Evolutionary conservation across 2,888 invertebrate species (phyloP).

Genomic region (Eupithecia inturbata): DNA sequence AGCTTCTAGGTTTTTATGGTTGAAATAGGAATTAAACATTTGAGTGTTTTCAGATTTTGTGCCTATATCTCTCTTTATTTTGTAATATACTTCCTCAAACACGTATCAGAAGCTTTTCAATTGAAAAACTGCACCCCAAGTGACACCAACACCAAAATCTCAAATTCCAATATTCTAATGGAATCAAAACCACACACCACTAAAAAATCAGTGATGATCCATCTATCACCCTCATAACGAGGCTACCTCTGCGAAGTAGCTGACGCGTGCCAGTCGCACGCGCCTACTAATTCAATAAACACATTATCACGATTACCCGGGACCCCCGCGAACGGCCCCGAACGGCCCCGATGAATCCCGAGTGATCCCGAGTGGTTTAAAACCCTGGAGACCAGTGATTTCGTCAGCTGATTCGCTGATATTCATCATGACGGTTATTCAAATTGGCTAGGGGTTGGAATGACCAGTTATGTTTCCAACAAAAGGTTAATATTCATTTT

Average conservation of each 20-base stretch:
- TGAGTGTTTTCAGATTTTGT: neutral
- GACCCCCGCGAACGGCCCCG: conserved; percentile 65
- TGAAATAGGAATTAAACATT: neutral
- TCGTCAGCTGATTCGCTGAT: conserved; percentile 68
- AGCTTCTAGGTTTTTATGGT: neutral
- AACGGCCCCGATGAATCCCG: conserved; percentile 55
- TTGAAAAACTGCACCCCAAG: neutral
- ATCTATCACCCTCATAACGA: conserved; percentile 60
- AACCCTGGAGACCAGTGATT: conserved; percentile 62
- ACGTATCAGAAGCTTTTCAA: neutral
- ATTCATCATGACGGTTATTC: conserved; percentile 74
- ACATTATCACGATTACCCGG: conserved; percentile 83
- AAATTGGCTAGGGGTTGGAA: conserved; percentile 58
- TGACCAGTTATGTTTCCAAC: conserved; percentile 38
- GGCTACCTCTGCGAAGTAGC: conserved; percentile 58
- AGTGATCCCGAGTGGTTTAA: conserved; percentile 36
- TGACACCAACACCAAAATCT: conserved; percentile 18
- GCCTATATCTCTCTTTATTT: neutral
- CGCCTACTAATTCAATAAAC: conserved; percentile 83
- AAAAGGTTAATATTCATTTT: conserved; percentile 1
- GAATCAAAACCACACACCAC: conserved; percentile 40
- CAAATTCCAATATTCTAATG: conserved; percentile 36
- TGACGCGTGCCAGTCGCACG: conserved; percentile 75
- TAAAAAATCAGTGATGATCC: conserved; percentile 45
- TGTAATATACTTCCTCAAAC: neutral